These are phyloP conservation scores for Cyprinus carpio DNA, from an alignment of 2,113 vertebrate species.

Conservation along the genomic window DNA sequence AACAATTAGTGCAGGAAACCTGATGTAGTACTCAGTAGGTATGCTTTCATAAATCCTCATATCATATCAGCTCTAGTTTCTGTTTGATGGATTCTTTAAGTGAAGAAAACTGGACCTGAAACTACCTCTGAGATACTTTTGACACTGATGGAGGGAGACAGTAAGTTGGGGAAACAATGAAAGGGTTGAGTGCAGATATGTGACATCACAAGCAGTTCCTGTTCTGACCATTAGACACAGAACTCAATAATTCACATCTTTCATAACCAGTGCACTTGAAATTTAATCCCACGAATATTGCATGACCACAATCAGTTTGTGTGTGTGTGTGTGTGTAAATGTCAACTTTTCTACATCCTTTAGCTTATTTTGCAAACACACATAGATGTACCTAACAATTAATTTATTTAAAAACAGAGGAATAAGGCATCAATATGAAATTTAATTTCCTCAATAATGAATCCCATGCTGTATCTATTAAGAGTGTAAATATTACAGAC, in stretches of 20 bases:
- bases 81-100: neutral
- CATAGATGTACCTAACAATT: too few relatives aligned
- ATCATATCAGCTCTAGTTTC: neutral
- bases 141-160: constrained; percentile 54
- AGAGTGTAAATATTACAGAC: too few relatives aligned
- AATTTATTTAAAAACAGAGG: too few relatives aligned
- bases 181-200: constrained; percentile 59
- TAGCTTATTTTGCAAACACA: neutral
- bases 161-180: constrained; percentile 51
- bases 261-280: constrained; percentile 67
- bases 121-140: constrained; percentile 35
- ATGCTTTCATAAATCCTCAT: neutral
- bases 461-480: too few relatives aligned
- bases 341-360: neutral
- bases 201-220: constrained; percentile 52
- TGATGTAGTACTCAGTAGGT: neutral
- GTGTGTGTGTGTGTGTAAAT: neutral
- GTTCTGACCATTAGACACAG: constrained; percentile 69
- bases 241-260: constrained; percentile 71
- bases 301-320: constrained; percentile 62
- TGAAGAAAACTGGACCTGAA: neutral
- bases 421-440: neutral
- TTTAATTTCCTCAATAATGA: neutral
- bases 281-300: constrained; percentile 71
- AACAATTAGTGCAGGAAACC: neutral